Percentiles rank a stretch among this genome's conserved stretches.
These are phyloP conservation scores for Abscondita cerata DNA, from an alignment of 2,888 invertebrate species.

Conservation along the genomic window DNA sequence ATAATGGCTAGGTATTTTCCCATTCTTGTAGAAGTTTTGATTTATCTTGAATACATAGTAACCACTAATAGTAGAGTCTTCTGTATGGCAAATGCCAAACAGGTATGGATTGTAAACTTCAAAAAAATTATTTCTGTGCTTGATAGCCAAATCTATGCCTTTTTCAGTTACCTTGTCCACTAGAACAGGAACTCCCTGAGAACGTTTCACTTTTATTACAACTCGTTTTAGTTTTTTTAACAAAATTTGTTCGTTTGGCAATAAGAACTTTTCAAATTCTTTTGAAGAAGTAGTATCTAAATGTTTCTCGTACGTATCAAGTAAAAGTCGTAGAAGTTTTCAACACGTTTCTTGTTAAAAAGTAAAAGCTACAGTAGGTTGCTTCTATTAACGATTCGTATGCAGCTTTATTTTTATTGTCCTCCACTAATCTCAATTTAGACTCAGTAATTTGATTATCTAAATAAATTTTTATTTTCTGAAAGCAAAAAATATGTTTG, in stretches of 20 bases:
- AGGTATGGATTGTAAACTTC: background rate
- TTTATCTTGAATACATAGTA: background rate
- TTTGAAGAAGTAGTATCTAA: background rate
- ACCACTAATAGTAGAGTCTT: background rate
- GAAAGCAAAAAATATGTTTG: background rate
- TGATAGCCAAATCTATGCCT: constrained; percentile 1
- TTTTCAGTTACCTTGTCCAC: constrained; percentile 15
- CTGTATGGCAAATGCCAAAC: background rate
- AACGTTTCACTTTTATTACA: constrained; percentile 16
- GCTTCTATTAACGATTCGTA: constrained; percentile 24
- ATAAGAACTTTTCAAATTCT: constrained; percentile 14
- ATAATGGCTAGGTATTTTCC: background rate
- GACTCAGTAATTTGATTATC: background rate
- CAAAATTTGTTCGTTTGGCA: constrained; percentile 10
- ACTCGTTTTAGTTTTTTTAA: constrained; percentile 16
- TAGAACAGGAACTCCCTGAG: constrained; percentile 20
- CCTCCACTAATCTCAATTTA: background rate
- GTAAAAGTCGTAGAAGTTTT: constrained; percentile 22
- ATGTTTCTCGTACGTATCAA: constrained; percentile 7
- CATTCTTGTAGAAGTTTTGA: background rate
- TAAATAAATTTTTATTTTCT: constrained; percentile 3
- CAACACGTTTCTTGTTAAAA: constrained; percentile 29
- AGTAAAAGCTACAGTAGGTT: constrained; percentile 28
- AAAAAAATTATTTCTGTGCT: background rate
- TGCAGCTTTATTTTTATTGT: too few relatives aligned